Base-by-base conservation (phyloP, 2,113 vertebrate species). In the Tetrax tetrax region DNA sequence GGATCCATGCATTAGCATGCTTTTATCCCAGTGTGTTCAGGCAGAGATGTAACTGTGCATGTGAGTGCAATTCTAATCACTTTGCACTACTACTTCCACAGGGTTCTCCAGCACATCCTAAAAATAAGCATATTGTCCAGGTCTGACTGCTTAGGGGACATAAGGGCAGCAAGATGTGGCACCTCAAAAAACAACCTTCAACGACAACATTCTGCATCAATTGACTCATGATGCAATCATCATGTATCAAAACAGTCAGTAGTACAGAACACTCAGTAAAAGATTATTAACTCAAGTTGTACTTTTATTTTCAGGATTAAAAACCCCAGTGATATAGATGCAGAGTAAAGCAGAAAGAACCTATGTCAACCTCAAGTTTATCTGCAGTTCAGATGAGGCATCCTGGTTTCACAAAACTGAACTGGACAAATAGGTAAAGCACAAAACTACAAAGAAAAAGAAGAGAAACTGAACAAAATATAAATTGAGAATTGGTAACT, bases 231-330 rank as follows among this genome's bases (percentile, higher is more conserved):
- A 8, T 0, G 0, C 9, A 68, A 56, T 86, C 25, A 41, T 13
- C 6, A 5, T 3, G 2, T 27, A 72, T 68, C 47, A 80, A 71
- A 95, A 43, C 38, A 88, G 37, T n/a, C 47, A 87, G 31, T 60
- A 90, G 43, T 24, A 94, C 29, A 94, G n/a, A 93, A 80, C 37
- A 92, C 7, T 4, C 4, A 90, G 12, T 12, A 50, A 45, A 59
- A 59, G 10, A 77, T 31, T 7, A 72, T 63, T 38, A 68, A 60
- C 4, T 78, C 50, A 94, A 72, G 48, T 69, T 85, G 72, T 53
- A 78, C 35, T 66, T 97, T 98, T 97, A 97, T 97, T 98, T 89
- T 90, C 94, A 95, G 53, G 53, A 74, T 92, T 88, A 83, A 97
- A 92, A 57, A 5, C 41, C 57, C 64, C 85, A 88, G n/a, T 51